Base-by-base conservation (phyloP, 2,113 vertebrate species). In the Sander lucioperca region DNA sequence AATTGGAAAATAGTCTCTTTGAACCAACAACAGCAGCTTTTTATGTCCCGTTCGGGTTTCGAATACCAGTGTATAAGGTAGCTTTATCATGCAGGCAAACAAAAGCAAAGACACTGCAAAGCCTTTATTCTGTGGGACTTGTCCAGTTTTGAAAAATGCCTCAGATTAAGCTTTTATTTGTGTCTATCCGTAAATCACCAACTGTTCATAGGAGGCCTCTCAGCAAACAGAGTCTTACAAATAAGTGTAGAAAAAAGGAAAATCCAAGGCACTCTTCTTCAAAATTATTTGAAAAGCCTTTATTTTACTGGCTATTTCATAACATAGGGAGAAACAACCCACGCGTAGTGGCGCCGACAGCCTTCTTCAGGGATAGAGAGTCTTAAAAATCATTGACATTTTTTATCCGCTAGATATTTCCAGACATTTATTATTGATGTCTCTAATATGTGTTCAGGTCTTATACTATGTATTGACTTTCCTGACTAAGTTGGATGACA, bases 341-440 rank as follows among this genome's bases (percentile, higher is more conserved):
- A 30, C 30, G 30, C 30, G 30, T 30, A 30, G 30, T 4, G 30
- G 30, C 30, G 4, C 30, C 3, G 30, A 30, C 30, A 30, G 4
- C 30, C 30, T 30, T 30, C 30, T 30, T 30, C 30, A 30, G 30
- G 30, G 30, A 4, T 3, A 27, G 27, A 27, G 27, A 27, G 27
- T 27, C 27, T 27, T 27, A 39, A 9, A 58, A 54, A 25, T 54
- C 18, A 39, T 6, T 57, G 39, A 57, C 13, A 53, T 47, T 82
- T 57, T 39, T 51, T 21, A 33, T 67, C 47, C 25, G 39, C 16
- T 18, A 36, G 25, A 79, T 7, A 72, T 69, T 65, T 72, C 14
- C 68, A 7, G 51, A 47, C 48, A 74, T 72, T n/a, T 51, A 78
- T 85, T 80, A 82, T 59, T 76, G 30, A 83, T 70, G 43, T 18